Evolutionary conservation across 2,113 vertebrate species (phyloP).

Genomic region (Rattus rattus): DNA sequence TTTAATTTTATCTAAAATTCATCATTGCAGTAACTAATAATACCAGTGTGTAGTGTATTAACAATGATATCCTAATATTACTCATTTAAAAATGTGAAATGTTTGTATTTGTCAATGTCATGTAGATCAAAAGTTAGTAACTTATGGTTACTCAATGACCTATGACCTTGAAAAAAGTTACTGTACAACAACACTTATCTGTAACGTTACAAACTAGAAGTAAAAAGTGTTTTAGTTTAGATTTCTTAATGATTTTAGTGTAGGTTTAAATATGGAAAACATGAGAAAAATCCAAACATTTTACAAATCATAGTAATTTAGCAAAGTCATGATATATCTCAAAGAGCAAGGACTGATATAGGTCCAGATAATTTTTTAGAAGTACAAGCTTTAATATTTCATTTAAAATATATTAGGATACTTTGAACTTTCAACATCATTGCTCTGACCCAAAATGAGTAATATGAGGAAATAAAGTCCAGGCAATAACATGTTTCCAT

Average conservation of each 20-base stretch:
- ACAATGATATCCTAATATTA: background rate
- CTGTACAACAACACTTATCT: background rate
- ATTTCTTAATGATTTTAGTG: background rate
- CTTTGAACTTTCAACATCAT: background rate
- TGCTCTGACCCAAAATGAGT: background rate
- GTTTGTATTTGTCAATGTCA: background rate
- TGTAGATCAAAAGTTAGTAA: background rate
- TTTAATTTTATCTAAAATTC: background rate
- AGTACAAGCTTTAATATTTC: background rate
- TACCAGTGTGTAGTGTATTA: background rate
- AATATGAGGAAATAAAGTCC: background rate
- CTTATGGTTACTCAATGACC: background rate
- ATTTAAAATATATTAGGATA: slow-evolving; percentile 28
- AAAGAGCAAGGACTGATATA: background rate
- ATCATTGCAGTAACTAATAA: slow-evolving; percentile 2
- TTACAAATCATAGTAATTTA: slow-evolving; percentile 2
- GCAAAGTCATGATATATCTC: background rate
- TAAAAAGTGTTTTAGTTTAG: background rate
- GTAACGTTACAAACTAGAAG: background rate
- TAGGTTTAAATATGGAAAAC: background rate
- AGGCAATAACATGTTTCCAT: background rate
- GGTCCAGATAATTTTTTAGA: background rate
- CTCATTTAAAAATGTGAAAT: slow-evolving; percentile 23
- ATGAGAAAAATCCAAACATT: background rate
- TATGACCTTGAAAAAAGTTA: background rate